Conservation (phyloP, 2,797 vertebrate species). For the Pantherophis alleghaniensis region DNA sequence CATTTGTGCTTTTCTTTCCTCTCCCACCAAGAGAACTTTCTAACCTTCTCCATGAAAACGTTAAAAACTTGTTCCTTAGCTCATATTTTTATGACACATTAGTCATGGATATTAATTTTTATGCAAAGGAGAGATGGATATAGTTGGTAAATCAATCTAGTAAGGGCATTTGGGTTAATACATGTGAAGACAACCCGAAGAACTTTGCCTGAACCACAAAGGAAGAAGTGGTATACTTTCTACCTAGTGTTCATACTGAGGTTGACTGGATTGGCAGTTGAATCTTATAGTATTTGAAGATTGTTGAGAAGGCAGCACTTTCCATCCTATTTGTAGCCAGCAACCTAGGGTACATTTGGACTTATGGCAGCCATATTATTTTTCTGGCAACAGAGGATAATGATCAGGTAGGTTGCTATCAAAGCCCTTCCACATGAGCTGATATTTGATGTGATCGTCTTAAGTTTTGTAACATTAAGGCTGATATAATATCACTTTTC, state of each 20-base stretch:
- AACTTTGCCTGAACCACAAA: neutral
- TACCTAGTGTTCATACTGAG: neutral
- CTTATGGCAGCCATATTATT: neutral
- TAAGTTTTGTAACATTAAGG: neutral
- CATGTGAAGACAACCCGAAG: neutral
- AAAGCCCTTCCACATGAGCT: neutral
- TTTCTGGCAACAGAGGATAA: neutral
- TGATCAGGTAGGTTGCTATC: neutral
- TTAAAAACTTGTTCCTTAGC: constrained; percentile 6
- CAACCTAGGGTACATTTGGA: neutral
- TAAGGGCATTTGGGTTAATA: neutral
- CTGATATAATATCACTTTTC: neutral
- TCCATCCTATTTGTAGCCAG: neutral
- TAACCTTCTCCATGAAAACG: neutral
- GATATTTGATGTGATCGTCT: neutral
- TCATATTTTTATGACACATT: neutral
- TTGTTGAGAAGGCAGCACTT: neutral
- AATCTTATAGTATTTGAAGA: neutral
- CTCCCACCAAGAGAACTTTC: constrained; percentile 10
- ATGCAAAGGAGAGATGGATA: constrained; percentile 14
- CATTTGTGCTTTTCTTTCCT: constrained; percentile 14
- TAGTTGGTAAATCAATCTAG: constrained; percentile 12
- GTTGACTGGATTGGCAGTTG: neutral
- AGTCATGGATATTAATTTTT: constrained; percentile 28
- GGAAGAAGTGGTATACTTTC: neutral